Evolutionary conservation across 2,797 vertebrate species (phyloP), one percentile per base, ranked within the genome.

Genomic region (Lemur catta): DNA sequence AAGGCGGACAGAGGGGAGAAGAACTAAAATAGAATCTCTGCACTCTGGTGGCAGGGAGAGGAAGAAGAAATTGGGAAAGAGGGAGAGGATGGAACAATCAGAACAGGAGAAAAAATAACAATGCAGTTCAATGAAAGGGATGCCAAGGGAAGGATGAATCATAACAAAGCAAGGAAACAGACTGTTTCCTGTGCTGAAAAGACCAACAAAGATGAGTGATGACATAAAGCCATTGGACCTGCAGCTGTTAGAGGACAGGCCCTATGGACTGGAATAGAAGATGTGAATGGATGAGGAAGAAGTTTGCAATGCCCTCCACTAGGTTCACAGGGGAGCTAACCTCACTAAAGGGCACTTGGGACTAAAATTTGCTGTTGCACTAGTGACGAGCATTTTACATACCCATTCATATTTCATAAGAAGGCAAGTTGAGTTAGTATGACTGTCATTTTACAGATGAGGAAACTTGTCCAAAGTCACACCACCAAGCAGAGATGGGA

Each of bases 1-100:
- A 95, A 87, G 76, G 85, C 22, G 89, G 79, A 94, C 46, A 85
- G 89, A 84, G 63, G 6, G 38, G 38, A 92, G 59, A 84, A 43
- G 46, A 52, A 35, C 28, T 18, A 79, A 79, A 84, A 94, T 89
- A 85, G 84, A 61, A 80, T 48, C 74, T 74, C 65, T 89, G 15
- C 24, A 95, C 86, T 52, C 46, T 67, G 65, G 80, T 85, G 26
- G 41, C 26, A 80, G 15, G 17, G 75, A 95, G 33, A 80, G 61
- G 65, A 69, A 35, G 38, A 61, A 87, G 46, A 91, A 79, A 38
- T 26, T 38, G 74, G 63, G 46, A 91, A 65, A 81, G 8, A 41
- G 4, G 7, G 46, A 93, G 28, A 72, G 26, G 35, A 57, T 6
- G 26, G 9, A 43, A n/a, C 20, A 28, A 69, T 43, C 11, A 72